Percentiles rank a stretch among this genome's conserved stretches.
Conservation (phyloP, 2,113 vertebrate genomes). For the Takifugu bimaculatus region DNA sequence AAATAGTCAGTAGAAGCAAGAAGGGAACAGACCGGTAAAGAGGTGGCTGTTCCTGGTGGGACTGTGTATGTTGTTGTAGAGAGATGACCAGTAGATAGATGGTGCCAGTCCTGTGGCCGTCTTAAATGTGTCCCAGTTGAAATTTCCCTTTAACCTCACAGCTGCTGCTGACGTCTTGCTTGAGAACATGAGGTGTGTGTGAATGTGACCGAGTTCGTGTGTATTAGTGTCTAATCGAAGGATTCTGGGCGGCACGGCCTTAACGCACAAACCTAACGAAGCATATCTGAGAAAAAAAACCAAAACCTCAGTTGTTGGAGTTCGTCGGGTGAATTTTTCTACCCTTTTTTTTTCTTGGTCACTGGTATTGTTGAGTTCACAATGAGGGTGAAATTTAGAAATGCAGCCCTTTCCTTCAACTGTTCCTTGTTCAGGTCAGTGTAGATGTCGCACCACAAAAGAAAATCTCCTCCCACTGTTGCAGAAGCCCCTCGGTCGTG, state of each 20-base stretch:
- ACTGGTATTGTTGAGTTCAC: constrained; percentile 24
- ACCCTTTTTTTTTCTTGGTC: constrained; percentile 30
- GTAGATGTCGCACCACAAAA: constrained; percentile 24
- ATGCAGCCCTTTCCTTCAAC: not conserved
- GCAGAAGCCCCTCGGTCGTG: constrained; percentile 29
- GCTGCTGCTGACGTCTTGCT: constrained; percentile 42
- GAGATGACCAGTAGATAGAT: not conserved
- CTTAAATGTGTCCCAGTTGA: constrained; percentile 6
- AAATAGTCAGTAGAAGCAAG: constrained; percentile 14
- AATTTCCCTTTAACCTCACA: constrained; percentile 53
- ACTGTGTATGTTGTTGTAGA: constrained; percentile 11
- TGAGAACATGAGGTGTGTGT: constrained; percentile 18
- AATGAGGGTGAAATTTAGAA: constrained; percentile 29
- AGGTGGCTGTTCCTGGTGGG: constrained; percentile 12
- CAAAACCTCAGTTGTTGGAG: constrained; percentile 32
- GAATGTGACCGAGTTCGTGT: constrained; percentile 18
- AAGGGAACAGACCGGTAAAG: constrained; percentile 34
- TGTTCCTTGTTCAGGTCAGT: constrained; percentile 58
- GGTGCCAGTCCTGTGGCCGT: too few relatives aligned
- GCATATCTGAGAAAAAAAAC: constrained; percentile 51
- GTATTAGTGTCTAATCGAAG: constrained; percentile 19
- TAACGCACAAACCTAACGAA: constrained; percentile 67
- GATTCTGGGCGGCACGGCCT: constrained; percentile 41
- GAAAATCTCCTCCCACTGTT: not conserved
- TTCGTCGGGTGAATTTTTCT: constrained; percentile 68